phyloP scores from a whole-genome alignment of 2,888 invertebrate genomes.

The Drosophila bunnanda region DNA sequence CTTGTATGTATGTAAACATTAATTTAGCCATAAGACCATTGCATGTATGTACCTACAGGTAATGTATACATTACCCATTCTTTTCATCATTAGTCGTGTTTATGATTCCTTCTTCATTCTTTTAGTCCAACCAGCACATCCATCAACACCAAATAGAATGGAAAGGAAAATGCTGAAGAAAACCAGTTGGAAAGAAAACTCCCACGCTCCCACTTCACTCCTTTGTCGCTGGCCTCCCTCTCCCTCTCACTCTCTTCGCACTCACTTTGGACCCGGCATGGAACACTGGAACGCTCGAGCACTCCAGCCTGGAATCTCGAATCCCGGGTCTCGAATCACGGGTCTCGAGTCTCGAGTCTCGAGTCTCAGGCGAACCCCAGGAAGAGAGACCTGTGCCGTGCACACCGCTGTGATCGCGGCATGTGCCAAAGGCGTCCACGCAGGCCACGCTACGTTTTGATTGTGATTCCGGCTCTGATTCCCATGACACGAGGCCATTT shows the following conservation, averaged over 20 bases:
- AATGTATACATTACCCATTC: no score
- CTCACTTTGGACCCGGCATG: slow-evolving; percentile 23
- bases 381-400: slow-evolving; percentile 58
- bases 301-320: slow-evolving; percentile 16
- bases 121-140: not conserved
- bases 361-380: slow-evolving; percentile 64
- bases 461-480: slow-evolving; percentile 27
- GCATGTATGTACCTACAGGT: not conserved
- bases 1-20: not conserved
- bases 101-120: not conserved
- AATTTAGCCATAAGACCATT: not conserved
- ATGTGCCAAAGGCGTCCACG: slow-evolving; percentile 68
- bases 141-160: slow-evolving; percentile 8
- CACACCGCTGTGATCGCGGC: slow-evolving; percentile 75
- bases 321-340: slow-evolving; percentile 9
- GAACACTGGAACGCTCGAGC: slow-evolving; percentile 50
- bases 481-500: slow-evolving; percentile 45
- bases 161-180: slow-evolving; percentile 17
- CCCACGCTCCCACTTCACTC: slow-evolving; percentile 61
- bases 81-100: not conserved
- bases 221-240: slow-evolving; percentile 18
- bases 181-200: slow-evolving; percentile 53
- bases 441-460: slow-evolving; percentile 26
- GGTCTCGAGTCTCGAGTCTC: slow-evolving; percentile 11
- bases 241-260: slow-evolving; percentile 27